These are phyloP conservation scores for Seira sanloemensis DNA, from an alignment of 2,888 invertebrate genomes.

Conservation along the genomic window DNA sequence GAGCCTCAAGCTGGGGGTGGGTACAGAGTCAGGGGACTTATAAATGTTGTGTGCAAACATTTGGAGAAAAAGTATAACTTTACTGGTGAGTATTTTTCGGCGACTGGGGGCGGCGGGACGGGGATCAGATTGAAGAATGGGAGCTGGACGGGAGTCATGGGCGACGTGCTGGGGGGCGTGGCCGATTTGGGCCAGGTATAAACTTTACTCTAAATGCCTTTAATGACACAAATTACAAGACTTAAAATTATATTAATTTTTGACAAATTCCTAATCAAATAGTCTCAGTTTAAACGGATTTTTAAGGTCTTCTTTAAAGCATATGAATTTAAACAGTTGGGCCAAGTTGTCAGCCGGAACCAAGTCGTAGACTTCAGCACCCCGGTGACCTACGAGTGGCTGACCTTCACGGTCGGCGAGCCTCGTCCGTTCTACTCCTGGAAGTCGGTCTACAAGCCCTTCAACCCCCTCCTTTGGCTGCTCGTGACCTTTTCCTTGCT, in stretches of 20 bases:
- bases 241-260: too few relatives aligned
- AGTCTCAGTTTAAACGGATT: too few relatives aligned
- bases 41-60: slow-evolving; percentile 35
- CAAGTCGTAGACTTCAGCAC: slow-evolving; percentile 51
- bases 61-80: slow-evolving; percentile 52
- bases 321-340: too few relatives aligned
- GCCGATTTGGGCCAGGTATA: slow-evolving; percentile 54
- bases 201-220: too few relatives aligned
- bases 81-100: slow-evolving; percentile 43
- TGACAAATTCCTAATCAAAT: too few relatives aligned
- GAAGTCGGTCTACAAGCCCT: slow-evolving; percentile 66
- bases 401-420: slow-evolving; percentile 57
- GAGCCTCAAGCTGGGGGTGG: slow-evolving; percentile 23
- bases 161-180: slow-evolving; percentile 46
- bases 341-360: slow-evolving; percentile 45
- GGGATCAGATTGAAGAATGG: slow-evolving; percentile 50
- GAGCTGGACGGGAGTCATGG: slow-evolving; percentile 62
- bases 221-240: too few relatives aligned
- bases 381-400: slow-evolving; percentile 51
- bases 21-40: slow-evolving; percentile 44
- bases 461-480: slow-evolving; percentile 31
- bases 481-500: slow-evolving; percentile 24
- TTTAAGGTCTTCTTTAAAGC: too few relatives aligned
- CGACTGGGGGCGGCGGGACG: slow-evolving; percentile 49
- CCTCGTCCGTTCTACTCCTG: slow-evolving; percentile 54